Base-by-base conservation (phyloP, 2,797 vertebrate genomes). In the Pteronotus mesoamericanus region DNA sequence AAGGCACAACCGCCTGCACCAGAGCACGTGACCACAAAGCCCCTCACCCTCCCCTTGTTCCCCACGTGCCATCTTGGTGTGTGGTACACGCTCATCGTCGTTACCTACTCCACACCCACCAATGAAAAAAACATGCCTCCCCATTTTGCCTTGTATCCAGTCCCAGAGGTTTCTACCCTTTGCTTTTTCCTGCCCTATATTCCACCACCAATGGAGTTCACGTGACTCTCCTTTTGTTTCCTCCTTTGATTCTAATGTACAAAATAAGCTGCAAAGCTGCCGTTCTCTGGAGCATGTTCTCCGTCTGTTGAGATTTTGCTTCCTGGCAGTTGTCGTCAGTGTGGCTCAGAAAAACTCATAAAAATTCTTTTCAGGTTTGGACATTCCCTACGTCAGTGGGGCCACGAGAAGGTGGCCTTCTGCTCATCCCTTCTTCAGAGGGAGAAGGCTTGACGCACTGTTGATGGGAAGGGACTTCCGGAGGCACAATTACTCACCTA, bases 381-480 rank as follows among this genome's bases (percentile, higher is more conserved):
- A 66, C 14, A n/a, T 34, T 48, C 16, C 59, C 48, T 15, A 48
- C 14, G 2, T 34, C 42, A 32, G 3, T 1, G 4, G 48, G 71
- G 55, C 46, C 9, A 2, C 0, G 2, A 39, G 22, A 12, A 19
- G 51, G 37, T 32, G 0, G 32, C 12, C 21, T 59, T 37, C 37
- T 29, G 19, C 32, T 51, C 24, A 1, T 59, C 11, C 44, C 46
- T 15, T 46, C n/a, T 15, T 37, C 64, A 19, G 1, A 11, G 6
- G 29, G 42, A 64, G 39, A 12, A 29, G 1, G 19, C 6, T 29
- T 0, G 4, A 21, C 6, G 2, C 5, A 1, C 22, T 26, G 0
- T 0, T 0, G 9, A 34, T 0, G 11, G 53, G 19, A 75, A 91
- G 39, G 39, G 51, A 2, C 61, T 22, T 64, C 29, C 42, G 29